Percentiles rank a stretch among this genome's conserved stretches.
Evolutionary conservation across 2,888 invertebrate species (phyloP).

Genomic region (Eledona agricola): DNA sequence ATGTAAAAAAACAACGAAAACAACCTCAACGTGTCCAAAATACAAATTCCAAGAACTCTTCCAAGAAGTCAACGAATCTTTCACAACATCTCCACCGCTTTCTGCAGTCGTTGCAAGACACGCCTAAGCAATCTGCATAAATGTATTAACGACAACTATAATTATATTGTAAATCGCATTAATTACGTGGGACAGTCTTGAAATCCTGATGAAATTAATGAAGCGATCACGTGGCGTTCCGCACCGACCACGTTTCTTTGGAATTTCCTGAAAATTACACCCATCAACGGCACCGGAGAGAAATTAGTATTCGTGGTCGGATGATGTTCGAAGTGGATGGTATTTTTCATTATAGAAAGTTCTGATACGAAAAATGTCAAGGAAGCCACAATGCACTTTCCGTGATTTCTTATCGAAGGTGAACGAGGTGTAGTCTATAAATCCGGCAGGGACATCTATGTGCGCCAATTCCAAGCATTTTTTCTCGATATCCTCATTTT

Average conservation of each 20-base stretch:
- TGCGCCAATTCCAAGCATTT: conserved; percentile 9
- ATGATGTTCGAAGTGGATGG: conserved; percentile 10
- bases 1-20: too few species aligned
- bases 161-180: conserved; percentile 24
- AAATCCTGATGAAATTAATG: conserved; percentile 26
- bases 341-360: conserved; percentile 37
- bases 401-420: too few species aligned
- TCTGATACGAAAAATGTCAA: conserved; percentile 39
- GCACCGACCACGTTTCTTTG: conserved; percentile 16
- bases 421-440: conserved; percentile 10
- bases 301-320: conserved; percentile 8
- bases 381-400: conserved; percentile 41
- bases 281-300: conserved; percentile 8
- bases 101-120: conserved; percentile 17
- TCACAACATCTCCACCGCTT: conserved; percentile 12
- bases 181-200: conserved; percentile 30
- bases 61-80: neutral
- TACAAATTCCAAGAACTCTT: too few species aligned
- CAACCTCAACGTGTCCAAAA: too few species aligned
- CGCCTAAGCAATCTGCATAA: conserved; percentile 25
- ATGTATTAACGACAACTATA: conserved; percentile 21
- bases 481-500: conserved; percentile 11
- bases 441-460: conserved; percentile 26
- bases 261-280: conserved; percentile 13
- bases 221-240: conserved; percentile 29